Evolutionary conservation across 2,797 vertebrate species (phyloP).

Genomic region (Hafferia zeledoni): DNA sequence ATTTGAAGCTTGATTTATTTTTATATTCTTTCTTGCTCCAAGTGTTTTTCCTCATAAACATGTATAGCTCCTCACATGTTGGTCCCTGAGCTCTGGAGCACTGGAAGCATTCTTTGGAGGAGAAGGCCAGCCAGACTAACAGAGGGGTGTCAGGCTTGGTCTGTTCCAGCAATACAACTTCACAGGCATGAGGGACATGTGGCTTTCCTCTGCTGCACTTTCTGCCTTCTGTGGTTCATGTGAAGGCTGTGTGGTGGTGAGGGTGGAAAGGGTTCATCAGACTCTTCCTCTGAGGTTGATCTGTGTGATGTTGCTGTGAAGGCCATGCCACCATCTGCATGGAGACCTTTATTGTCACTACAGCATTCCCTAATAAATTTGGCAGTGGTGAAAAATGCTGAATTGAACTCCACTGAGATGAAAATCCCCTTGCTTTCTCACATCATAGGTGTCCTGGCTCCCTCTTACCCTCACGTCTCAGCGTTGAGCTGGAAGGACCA

Average conservation of each 20-base stretch:
- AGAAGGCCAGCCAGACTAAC: not conserved
- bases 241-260: not conserved
- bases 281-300: not conserved
- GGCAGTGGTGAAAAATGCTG: not conserved
- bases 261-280: not conserved
- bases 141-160: not conserved
- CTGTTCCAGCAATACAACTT: not conserved
- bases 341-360: not conserved
- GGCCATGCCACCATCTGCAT: not conserved
- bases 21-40: not conserved
- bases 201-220: not conserved
- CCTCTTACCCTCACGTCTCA: accelerated
- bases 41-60: not conserved
- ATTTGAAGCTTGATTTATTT: not conserved
- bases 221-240: accelerated
- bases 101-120: not conserved
- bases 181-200: accelerated
- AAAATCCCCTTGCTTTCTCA: not conserved
- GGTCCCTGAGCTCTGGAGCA: not conserved
- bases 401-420: not conserved
- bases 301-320: not conserved
- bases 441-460: not conserved
- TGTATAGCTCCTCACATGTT: not conserved
- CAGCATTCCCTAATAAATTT: not conserved
- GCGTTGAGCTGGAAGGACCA: not conserved